These are phyloP conservation scores for Pseudopipra pipra DNA, from an alignment of 2,113 vertebrate genomes.

Conservation along the genomic window DNA sequence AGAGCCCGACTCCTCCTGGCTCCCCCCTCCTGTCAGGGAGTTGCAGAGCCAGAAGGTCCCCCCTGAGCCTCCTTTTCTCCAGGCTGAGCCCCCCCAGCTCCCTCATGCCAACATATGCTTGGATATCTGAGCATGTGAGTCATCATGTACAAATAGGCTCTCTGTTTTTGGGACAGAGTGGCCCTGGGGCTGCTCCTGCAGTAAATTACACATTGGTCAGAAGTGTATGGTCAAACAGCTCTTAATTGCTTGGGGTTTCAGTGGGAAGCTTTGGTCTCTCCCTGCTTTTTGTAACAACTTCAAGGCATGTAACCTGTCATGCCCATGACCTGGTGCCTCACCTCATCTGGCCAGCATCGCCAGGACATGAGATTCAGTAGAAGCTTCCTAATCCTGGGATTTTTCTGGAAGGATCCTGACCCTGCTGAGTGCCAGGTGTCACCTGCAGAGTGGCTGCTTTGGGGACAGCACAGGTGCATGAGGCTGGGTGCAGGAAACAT, in stretches of 20 bases:
- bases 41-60: neutral
- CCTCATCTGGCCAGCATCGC: neutral
- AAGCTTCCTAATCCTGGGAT: neutral
- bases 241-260: neutral
- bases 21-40: neutral
- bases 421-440: neutral
- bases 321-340: neutral
- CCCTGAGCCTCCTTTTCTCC: neutral
- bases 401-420: neutral
- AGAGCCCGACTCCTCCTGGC: fast-evolving
- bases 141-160: neutral
- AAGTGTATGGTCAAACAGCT: neutral
- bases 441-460: neutral
- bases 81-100: neutral
- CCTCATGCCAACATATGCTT: neutral
- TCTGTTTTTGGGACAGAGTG: neutral
- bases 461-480: neutral
- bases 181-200: neutral
- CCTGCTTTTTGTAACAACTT: neutral
- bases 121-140: neutral
- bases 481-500: neutral
- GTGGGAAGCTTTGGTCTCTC: neutral
- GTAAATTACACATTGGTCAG: neutral
- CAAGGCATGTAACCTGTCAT: neutral
- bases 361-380: fast-evolving